Evolutionary conservation across 2,797 vertebrate genomes (phyloP).

Genomic region (Periophthalmus magnuspinnatus): DNA sequence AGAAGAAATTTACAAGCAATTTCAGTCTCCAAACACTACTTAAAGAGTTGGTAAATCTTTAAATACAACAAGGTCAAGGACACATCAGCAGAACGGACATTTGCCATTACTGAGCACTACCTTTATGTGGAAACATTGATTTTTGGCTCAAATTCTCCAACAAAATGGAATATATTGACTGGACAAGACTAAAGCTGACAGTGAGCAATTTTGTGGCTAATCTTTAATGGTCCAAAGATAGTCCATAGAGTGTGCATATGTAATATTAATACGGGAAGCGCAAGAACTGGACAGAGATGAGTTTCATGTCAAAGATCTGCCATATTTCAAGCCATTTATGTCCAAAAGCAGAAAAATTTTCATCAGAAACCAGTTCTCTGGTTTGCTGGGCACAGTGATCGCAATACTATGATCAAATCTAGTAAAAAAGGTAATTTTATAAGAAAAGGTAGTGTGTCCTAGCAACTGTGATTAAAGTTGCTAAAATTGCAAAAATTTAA

Average conservation of each 20-base stretch:
- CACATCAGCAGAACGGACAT: constrained; percentile 8
- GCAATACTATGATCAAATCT: neutral
- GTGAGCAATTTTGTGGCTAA: neutral
- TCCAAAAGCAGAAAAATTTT: neutral
- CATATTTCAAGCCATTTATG: constrained; percentile 30
- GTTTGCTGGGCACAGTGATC: constrained; percentile 17
- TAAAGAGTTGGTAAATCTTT: constrained; percentile 5
- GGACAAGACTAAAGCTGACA: constrained; percentile 18
- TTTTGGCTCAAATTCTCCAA: constrained; percentile 8
- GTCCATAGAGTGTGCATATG: neutral
- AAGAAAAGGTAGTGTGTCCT: constrained; percentile 2
- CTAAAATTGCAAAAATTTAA: constrained; percentile 1
- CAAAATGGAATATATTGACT: constrained; percentile 13
- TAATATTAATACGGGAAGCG: constrained; percentile 19
- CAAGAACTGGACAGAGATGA: constrained; percentile 25
- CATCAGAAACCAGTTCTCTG: constrained; percentile 6
- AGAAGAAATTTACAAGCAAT: too few species aligned
- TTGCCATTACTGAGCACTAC: neutral
- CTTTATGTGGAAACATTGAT: constrained; percentile 34
- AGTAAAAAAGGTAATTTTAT: neutral
- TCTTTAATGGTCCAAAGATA: neutral
- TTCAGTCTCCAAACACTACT: neutral
- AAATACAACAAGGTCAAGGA: constrained; percentile 27
- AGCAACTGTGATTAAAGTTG: constrained; percentile 2
- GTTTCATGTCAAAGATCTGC: constrained; percentile 7